These are phyloP conservation scores for Recurvirostra avosetta DNA, from an alignment of 2,113 vertebrate genomes.

Conservation along the genomic window DNA sequence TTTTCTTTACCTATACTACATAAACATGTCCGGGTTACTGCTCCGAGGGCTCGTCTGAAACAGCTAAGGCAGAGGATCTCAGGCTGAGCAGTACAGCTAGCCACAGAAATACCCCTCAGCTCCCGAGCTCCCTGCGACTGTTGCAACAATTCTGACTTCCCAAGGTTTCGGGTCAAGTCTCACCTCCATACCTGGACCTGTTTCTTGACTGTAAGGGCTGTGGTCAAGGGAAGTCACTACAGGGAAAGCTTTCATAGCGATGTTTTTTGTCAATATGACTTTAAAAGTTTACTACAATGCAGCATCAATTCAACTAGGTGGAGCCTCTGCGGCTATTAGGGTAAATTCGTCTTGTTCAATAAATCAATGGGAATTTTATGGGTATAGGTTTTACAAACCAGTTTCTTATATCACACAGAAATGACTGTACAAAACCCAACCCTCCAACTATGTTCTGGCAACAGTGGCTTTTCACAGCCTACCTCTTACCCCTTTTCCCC, in stretches of 20 bases:
- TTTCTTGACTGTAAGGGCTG: neutral
- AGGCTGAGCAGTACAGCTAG: neutral
- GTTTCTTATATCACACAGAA: neutral
- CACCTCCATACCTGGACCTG: fast-evolving
- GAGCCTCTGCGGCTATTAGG: neutral
- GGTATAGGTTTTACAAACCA: neutral
- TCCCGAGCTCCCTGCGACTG: neutral
- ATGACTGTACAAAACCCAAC: neutral
- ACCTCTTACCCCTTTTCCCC: slow-evolving; percentile 9
- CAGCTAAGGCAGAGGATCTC: neutral
- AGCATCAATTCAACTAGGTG: neutral
- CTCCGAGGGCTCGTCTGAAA: neutral
- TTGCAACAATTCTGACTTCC: neutral
- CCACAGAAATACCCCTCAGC: neutral
- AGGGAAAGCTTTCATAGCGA: fast-evolving
- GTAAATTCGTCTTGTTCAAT: neutral
- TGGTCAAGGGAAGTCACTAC: neutral
- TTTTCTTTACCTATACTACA: slow-evolving; percentile 81
- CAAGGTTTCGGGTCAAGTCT: neutral
- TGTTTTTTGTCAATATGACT: neutral
- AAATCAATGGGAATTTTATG: neutral
- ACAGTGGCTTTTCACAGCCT: neutral
- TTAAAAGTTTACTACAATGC: neutral
- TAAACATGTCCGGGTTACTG: slow-evolving; percentile 75
- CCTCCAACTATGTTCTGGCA: neutral